These are phyloP conservation scores for Dryomyza anilis DNA, from an alignment of 2,888 invertebrate genomes.

Conservation along the genomic window DNA sequence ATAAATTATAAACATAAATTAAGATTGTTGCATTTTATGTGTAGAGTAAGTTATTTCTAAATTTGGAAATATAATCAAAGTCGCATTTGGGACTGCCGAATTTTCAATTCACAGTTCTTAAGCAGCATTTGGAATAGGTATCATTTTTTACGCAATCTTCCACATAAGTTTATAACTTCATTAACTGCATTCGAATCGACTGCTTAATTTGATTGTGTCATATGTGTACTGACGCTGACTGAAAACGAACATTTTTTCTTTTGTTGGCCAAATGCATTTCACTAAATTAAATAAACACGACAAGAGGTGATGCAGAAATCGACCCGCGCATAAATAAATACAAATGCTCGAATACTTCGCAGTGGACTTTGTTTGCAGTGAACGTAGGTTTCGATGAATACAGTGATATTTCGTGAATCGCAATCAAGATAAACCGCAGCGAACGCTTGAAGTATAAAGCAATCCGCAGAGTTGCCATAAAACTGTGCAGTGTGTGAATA, in stretches of 20 bases:
- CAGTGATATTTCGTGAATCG: neutral
- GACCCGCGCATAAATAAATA: conserved; percentile 13
- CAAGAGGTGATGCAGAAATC: conserved; percentile 6
- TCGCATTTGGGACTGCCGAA: too few species aligned
- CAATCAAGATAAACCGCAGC: neutral
- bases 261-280: neutral
- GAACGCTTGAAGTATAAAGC: too few species aligned
- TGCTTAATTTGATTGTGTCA: conserved; percentile 16
- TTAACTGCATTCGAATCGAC: conserved; percentile 5
- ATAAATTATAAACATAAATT: too few species aligned
- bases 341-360: neutral
- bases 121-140: too few species aligned
- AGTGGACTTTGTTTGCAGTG: neutral
- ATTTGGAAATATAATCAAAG: too few species aligned
- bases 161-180: conserved; percentile 19
- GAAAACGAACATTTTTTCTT: too few species aligned
- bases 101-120: too few species aligned
- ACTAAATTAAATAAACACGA: conserved; percentile 12
- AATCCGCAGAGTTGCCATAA: too few species aligned
- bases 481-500: too few species aligned
- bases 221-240: neutral
- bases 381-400: neutral
- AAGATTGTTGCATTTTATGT: too few species aligned
- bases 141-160: too few species aligned
- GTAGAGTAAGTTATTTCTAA: too few species aligned